These are phyloP conservation scores for Mastacembelus armatus DNA, from an alignment of 2,797 vertebrate genomes.

Conservation along the genomic window DNA sequence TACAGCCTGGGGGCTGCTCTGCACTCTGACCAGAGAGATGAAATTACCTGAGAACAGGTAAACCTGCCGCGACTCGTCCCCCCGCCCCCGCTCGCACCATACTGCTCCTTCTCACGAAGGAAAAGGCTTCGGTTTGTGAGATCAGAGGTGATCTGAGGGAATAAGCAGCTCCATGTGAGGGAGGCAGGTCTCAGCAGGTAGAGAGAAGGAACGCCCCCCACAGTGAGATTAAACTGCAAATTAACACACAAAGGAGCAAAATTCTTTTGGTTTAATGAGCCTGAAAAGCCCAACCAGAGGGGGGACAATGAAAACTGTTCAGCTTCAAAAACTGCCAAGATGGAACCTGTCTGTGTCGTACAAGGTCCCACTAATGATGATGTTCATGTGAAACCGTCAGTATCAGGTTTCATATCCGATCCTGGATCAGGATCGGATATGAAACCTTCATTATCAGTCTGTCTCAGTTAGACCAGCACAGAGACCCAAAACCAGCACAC, in stretches of 20 bases:
- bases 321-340: no score
- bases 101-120: constrained; percentile 1
- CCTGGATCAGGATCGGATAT: no score
- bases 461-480: no score
- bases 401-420: no score
- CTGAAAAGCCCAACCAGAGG: constrained; percentile 32
- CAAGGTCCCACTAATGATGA: no score
- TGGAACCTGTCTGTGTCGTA: no score
- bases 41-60: constrained; percentile 36
- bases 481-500: no score
- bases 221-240: constrained; percentile 13
- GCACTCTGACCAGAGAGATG: constrained; percentile 13
- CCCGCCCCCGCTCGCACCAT: constrained; percentile 3
- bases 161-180: constrained; percentile 8
- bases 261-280: constrained; percentile 52
- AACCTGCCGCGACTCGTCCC: constrained; percentile 28
- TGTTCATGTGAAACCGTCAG: no score
- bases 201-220: constrained; percentile 29
- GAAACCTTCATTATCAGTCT: no score
- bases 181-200: constrained; percentile 42
- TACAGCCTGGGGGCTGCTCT: not conserved
- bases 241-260: constrained; percentile 53
- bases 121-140: not conserved
- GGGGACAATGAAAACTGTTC: not conserved
- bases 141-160: constrained; percentile 13